Conservation (phyloP, 2,113 vertebrate genomes). For the Tyto alba region DNA sequence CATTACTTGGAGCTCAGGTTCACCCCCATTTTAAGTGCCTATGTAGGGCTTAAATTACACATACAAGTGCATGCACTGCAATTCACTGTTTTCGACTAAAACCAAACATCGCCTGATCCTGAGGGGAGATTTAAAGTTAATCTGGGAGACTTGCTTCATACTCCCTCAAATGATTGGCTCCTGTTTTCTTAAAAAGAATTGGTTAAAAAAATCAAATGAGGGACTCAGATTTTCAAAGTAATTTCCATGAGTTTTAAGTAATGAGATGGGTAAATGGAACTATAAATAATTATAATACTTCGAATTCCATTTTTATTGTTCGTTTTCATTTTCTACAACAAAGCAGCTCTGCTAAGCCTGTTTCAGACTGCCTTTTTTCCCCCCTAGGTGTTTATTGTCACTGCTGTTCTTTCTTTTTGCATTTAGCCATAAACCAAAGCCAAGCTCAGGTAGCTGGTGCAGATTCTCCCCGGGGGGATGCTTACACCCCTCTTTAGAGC, state of each 20-base stretch:
- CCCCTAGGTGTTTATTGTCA: background rate
- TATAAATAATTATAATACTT: background rate
- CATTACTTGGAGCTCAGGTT: background rate
- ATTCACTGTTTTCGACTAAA: background rate
- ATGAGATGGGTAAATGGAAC: background rate
- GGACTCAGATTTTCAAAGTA: background rate
- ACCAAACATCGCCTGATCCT: background rate
- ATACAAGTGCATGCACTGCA: background rate
- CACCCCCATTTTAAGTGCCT: background rate
- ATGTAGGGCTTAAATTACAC: background rate
- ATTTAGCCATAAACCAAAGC: background rate
- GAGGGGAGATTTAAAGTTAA: background rate
- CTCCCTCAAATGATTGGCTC: background rate
- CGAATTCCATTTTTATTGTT: background rate
- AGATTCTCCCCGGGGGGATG: background rate
- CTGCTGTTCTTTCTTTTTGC: background rate
- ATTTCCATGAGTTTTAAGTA: background rate
- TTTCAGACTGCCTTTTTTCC: background rate
- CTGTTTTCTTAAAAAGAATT: background rate
- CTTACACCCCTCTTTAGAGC: rapidly evolving
- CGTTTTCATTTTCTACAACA: background rate
- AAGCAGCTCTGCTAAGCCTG: background rate
- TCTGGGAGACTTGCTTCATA: background rate
- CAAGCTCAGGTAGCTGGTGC: background rate
- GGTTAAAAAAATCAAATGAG: background rate